phyloP scores from a whole-genome alignment of 1,140 invertebrate species.

The Cotesia chilonis region DNA sequence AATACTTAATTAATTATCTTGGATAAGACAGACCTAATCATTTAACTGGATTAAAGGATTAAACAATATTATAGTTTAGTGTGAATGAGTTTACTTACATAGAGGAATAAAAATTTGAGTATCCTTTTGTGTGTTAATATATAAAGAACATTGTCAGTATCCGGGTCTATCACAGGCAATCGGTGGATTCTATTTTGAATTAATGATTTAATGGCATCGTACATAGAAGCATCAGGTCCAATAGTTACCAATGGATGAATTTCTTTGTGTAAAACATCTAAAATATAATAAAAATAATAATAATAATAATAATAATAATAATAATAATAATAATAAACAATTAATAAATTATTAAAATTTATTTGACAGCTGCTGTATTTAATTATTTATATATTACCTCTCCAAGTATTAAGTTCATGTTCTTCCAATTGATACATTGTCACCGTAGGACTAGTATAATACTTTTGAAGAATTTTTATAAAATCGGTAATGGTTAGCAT shows the following conservation, averaged over 20 bases:
- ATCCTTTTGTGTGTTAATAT: constrained; percentile 99
- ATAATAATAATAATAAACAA: not conserved
- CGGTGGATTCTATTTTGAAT: constrained; percentile 96
- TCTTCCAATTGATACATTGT: constrained; percentile 97
- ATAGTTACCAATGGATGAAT: constrained; percentile 86
- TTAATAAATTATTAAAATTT: not conserved
- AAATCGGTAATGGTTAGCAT: constrained; percentile 99
- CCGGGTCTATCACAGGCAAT: constrained; percentile 93
- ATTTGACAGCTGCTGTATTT: constrained; percentile 18
- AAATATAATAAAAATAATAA: constrained; percentile 32
- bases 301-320: not conserved
- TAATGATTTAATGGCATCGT: constrained; percentile 91
- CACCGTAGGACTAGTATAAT: constrained; percentile 92
- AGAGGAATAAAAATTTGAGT: constrained; percentile 96
- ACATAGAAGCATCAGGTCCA: constrained; percentile 87
- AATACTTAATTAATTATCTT: too few relatives aligned
- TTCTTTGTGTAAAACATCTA: constrained; percentile 84
- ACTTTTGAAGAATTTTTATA: constrained; percentile 98
- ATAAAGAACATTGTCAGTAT: constrained; percentile 96
- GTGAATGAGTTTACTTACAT: constrained; percentile 78
- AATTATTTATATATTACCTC: constrained; percentile 70
- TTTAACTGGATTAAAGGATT: too few relatives aligned
- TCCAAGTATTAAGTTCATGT: constrained; percentile 95
- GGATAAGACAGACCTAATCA: too few relatives aligned
- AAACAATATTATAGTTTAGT: too few relatives aligned